Conservation (phyloP, 2,113 vertebrate genomes). For the Taxidea taxus region DNA sequence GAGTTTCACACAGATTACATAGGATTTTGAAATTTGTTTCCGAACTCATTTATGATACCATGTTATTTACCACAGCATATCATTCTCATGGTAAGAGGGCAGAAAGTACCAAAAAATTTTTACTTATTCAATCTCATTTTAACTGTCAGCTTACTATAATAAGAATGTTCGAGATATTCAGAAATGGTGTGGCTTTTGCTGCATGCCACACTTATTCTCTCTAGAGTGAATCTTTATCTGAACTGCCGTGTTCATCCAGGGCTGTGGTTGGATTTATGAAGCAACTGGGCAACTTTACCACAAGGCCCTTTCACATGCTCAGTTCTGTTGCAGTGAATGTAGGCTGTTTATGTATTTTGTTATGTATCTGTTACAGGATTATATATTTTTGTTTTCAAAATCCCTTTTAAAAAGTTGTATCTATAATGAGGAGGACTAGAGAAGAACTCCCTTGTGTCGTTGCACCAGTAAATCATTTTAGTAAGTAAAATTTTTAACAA, state of each 20-base stretch:
- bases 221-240: background rate
- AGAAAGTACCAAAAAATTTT: background rate
- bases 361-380: background rate
- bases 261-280: background rate
- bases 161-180: background rate
- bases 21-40: background rate
- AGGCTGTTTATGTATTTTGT: background rate
- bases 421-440: background rate
- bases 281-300: background rate
- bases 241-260: background rate
- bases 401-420: background rate
- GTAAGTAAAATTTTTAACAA: background rate
- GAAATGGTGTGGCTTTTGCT: background rate
- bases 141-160: background rate
- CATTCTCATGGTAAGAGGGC: background rate
- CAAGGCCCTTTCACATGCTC: background rate
- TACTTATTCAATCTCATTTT: background rate
- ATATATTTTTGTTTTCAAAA: background rate
- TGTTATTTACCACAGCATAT: background rate
- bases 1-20: background rate
- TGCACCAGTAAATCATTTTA: background rate
- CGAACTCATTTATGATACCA: background rate
- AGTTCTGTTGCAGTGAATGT: rapidly evolving
- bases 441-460: background rate
- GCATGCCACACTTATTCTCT: background rate